These are phyloP conservation scores for Drosophila niveifrons DNA, from an alignment of 2,888 invertebrate species.

Conservation along the genomic window DNA sequence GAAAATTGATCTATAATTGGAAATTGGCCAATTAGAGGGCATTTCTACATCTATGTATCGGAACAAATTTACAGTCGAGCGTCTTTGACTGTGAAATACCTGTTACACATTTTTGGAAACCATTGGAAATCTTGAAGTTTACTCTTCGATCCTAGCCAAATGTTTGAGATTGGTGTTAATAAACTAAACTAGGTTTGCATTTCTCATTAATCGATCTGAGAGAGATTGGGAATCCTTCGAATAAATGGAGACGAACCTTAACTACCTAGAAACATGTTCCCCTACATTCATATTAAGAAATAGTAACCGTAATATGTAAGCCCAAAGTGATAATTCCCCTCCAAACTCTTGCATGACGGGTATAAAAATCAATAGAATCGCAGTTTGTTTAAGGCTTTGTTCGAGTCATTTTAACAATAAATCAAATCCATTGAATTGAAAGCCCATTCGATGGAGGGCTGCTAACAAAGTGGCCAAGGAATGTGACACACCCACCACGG, in stretches of 20 bases:
- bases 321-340: not conserved
- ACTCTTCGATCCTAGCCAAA: too few species aligned
- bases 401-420: slow-evolving; percentile 28
- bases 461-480: slow-evolving; percentile 3
- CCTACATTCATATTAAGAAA: too few species aligned
- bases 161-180: too few species aligned
- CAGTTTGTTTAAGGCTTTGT: not conserved
- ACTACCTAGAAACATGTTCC: too few species aligned
- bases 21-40: slow-evolving; percentile 57
- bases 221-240: too few species aligned
- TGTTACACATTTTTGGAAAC: not conserved
- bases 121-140: too few species aligned
- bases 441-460: slow-evolving; percentile 2
- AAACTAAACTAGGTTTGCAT: too few species aligned
- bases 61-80: not conserved
- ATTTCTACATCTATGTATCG: not conserved
- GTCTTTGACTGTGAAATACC: not conserved
- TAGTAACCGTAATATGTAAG: too few species aligned
- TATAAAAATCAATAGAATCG: slow-evolving; percentile 25
- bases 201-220: too few species aligned
- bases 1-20: slow-evolving; percentile 70
- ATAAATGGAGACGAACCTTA: too few species aligned
- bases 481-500: slow-evolving; percentile 26
- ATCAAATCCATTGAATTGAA: slow-evolving; percentile 25
- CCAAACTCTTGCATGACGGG: not conserved